Percentiles rank a stretch among this genome's conserved stretches.
These are phyloP conservation scores for Fissipunctia ypsillon DNA, from an alignment of 2,888 invertebrate genomes.

Conservation along the genomic window DNA sequence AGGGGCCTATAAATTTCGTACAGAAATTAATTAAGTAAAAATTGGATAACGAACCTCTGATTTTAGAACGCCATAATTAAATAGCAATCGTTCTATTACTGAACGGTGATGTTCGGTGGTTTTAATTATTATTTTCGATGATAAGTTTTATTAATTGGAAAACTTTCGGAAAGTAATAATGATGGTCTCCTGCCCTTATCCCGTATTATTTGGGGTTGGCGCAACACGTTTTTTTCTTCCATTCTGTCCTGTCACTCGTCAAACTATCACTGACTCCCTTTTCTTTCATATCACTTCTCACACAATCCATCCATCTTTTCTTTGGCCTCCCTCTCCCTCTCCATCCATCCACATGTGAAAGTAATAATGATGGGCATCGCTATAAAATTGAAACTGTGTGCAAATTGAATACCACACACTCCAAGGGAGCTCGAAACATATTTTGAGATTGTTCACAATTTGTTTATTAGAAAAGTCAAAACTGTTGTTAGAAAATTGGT, in stretches of 20 bases:
- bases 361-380: not conserved
- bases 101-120: not conserved
- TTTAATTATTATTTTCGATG: slow-evolving; percentile 6
- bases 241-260: too few species aligned
- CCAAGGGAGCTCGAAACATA: not conserved
- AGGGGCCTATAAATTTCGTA: slow-evolving; percentile 46
- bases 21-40: slow-evolving; percentile 53
- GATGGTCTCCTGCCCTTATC: too few species aligned
- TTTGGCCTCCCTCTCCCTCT: too few species aligned
- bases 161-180: not conserved
- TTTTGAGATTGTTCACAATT: too few species aligned
- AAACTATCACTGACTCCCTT: too few species aligned
- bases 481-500: not conserved
- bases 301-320: too few species aligned
- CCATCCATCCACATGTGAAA: too few species aligned
- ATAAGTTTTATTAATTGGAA: not conserved
- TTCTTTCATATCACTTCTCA: too few species aligned
- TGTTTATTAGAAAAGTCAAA: not conserved
- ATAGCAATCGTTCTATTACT: slow-evolving; percentile 12
- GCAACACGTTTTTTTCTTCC: too few species aligned
- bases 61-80: slow-evolving; percentile 42
- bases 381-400: not conserved
- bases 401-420: too few species aligned
- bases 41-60: slow-evolving; percentile 40
- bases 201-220: too few species aligned